Evolutionary conservation across 2,113 vertebrate species (phyloP), one percentile per base, ranked within the genome.

Genomic region (Rhinolophus sinicus): DNA sequence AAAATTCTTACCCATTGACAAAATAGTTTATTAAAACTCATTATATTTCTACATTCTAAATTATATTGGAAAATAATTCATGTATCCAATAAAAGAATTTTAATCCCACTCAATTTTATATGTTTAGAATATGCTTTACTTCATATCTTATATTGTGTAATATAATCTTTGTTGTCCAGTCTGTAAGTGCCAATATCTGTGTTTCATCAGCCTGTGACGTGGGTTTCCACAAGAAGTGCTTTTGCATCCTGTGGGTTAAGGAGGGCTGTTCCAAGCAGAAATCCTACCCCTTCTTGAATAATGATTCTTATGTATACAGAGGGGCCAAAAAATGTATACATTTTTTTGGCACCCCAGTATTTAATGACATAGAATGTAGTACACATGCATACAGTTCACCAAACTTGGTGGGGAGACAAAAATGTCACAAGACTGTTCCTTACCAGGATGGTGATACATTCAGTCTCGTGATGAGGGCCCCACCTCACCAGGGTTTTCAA

Each of bases 41-140:
- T 40, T 93, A 70, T 19, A 86, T 56, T 30, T 3, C 8, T 70
- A 76, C 15, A 86, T 9, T 87, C 72, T 3, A 93, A 81, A 76
- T 70, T 94, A 62, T 64, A 86, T 35, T 88, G 10, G 30, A 72
- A 91, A 77, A 90, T 54, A 94, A 73, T 88, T 73, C 90, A 26
- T 26, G 9, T 50, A 70, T n/a, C 22, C 6, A 58, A 62, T 47
- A 69, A 67, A 86, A 93, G 11, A 69, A 88, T 60, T 33, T 94
- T 83, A 95, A 67, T 83, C 16, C 5, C 11, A 78, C 35, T 96
- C 19, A 89, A 28, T 40, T 81, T 44, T 83, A 50, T 82, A 65
- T 19, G 8, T 30, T 62, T 84, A 28, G 1, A 80, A n/a, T 8
- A 26, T 13, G 35, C 33, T 50, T 93, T 81, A 22, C 12, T 94